These are phyloP conservation scores for Cyclina sinensis DNA, from an alignment of 1,140 invertebrate genomes.

Conservation along the genomic window DNA sequence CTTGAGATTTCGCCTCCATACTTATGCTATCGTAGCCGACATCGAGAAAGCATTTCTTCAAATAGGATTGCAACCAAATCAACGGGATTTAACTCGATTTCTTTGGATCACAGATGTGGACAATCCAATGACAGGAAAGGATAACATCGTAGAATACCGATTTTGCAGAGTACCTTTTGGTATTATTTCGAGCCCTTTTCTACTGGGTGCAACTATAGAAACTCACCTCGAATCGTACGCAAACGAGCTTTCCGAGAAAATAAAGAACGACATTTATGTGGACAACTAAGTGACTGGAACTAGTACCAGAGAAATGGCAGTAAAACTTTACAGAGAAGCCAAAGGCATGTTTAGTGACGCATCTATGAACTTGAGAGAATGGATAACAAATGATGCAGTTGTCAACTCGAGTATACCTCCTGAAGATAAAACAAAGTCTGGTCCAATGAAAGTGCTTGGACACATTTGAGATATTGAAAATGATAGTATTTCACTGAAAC, in stretches of 20 bases:
- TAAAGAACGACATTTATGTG: constrained; percentile 14
- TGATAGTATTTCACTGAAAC: constrained; percentile 26
- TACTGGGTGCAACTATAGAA: constrained; percentile 40
- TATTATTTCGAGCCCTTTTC: constrained; percentile 21
- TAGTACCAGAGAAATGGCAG: background rate
- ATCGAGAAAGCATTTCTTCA: no score
- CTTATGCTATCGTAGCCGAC: no score
- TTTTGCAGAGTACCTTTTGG: constrained; percentile 46
- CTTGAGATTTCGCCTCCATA: no score
- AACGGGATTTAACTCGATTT: no score
- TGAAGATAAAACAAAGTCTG: background rate
- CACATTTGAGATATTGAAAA: constrained; percentile 43
- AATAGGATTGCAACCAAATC: no score
- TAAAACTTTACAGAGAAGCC: background rate
- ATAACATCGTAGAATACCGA: constrained; percentile 16
- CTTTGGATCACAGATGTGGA: no score
- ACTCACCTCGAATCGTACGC: background rate
- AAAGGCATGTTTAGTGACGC: no score
- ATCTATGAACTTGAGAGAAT: no score
- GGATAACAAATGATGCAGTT: background rate
- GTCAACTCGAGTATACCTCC: constrained; percentile 5
- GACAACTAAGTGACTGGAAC: constrained; percentile 16
- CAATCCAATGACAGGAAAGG: background rate
- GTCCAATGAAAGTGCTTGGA: constrained; percentile 37
- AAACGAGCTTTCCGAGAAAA: background rate